Evolutionary conservation across 2,888 invertebrate species (phyloP).

Genomic region (Erannis defoliaria): DNA sequence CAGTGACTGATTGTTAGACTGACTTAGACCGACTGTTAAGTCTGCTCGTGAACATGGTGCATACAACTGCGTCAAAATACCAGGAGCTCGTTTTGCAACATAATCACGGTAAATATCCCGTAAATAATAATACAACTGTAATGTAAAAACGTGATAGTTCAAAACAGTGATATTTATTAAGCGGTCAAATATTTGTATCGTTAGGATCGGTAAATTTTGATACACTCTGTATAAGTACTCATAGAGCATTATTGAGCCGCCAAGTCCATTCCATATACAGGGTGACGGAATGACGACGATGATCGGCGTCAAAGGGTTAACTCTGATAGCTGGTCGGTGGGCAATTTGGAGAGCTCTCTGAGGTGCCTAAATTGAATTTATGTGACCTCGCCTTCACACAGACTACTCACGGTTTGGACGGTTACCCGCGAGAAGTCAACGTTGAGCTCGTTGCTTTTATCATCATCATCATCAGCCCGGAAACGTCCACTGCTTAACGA

Average conservation of each 20-base stretch:
- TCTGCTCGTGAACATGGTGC: no score
- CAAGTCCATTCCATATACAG: neutral
- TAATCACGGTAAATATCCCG: no score
- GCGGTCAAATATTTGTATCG: no score
- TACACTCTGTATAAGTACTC: neutral
- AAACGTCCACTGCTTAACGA: no score
- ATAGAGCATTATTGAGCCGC: neutral
- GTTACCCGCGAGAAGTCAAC: neutral
- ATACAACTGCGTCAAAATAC: no score
- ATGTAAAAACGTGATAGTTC: no score
- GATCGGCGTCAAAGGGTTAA: constrained; percentile 73
- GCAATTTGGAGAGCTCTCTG: constrained; percentile 77
- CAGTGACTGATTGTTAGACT: no score
- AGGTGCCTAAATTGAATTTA: constrained; percentile 80
- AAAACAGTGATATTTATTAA: no score
- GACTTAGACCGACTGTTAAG: no score
- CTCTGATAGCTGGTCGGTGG: constrained; percentile 64
- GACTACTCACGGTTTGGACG: constrained; percentile 46
- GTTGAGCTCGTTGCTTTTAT: neutral
- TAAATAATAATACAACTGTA: no score
- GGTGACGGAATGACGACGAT: constrained; percentile 63
- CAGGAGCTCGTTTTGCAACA: no score
- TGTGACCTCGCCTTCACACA: constrained; percentile 68
- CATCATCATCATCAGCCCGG: no score
- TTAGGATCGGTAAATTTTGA: neutral